phyloP scores from a whole-genome alignment of 2,888 invertebrate species.

The Cactoblastis cactorum region DNA sequence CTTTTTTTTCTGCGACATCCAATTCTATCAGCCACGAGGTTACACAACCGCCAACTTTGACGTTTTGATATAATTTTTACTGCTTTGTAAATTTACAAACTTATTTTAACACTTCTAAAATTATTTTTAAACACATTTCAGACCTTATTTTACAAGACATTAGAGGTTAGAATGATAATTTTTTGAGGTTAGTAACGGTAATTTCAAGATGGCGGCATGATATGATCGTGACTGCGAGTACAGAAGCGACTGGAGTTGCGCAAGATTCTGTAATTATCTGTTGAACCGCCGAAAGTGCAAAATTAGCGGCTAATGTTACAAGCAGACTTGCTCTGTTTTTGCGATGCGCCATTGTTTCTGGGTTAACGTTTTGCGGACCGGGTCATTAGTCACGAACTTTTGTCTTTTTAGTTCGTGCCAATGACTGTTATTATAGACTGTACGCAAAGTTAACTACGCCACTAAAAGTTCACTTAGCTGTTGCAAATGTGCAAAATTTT shows the following conservation, averaged over 20 bases:
- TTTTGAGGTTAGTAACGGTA: not conserved
- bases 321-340: constrained; percentile 27
- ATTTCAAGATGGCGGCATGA: constrained; percentile 36
- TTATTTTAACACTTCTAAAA: not conserved
- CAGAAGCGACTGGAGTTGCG: constrained; percentile 69
- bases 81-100: constrained; percentile 47
- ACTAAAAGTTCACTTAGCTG: too few species aligned
- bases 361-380: not conserved
- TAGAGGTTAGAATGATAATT: not conserved
- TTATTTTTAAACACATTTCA: constrained; percentile 1
- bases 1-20: constrained; percentile 73
- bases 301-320: constrained; percentile 52
- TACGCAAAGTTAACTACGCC: not conserved
- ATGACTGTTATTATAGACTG: not conserved
- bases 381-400: not conserved
- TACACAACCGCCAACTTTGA: constrained; percentile 67
- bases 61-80: constrained; percentile 78
- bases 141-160: constrained; percentile 20
- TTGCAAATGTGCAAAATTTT: too few species aligned
- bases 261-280: constrained; percentile 70
- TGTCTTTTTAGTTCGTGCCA: not conserved
- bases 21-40: constrained; percentile 75
- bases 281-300: constrained; percentile 60
- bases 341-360: constrained; percentile 21
- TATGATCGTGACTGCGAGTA: constrained; percentile 63